Evolutionary conservation across 2,113 vertebrate species (phyloP), one percentile per base, ranked within the genome.

Genomic region (Apus apus): DNA sequence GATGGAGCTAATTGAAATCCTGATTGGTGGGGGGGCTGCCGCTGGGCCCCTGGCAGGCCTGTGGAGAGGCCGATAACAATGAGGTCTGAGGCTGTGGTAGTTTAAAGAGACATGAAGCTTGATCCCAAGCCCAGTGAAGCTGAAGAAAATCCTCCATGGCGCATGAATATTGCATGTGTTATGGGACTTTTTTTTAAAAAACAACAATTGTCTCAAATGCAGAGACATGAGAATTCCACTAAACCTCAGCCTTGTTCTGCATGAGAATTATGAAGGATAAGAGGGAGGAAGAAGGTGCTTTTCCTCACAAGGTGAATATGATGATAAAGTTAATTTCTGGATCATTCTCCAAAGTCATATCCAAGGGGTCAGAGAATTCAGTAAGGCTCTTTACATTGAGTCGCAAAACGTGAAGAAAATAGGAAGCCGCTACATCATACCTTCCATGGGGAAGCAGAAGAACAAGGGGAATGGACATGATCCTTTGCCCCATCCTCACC

Each of bases 121-220:
- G 79, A 81, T 65, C 21, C 50, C 70, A 85, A 91, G 70, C 62
- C 87, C 40, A 72, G 77, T 72, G 84, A 95, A 93, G 84, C 87
- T 89, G 76, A 93, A 90, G 85, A 93, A 90, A 90, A 61, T 76
- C 30, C 19, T 62, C 54, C 66, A n/a, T 14, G 9, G 19, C 76
- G 58, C 20, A 54, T 85, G 29, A 95, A 92, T 92, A 65, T 36
- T 95, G 27, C 22, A 71, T 79, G 46, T 62, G 36, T 68, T 87
- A 21, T 29, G 58, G 29, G 81, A 82, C 0, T 57, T 46, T 48
- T 51, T 93, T 64, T 45, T 86, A 12, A 56, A 81, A 34, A 71
- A 57, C 16, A 73, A 27, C 16, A 73, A 27, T 89, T 91, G 57
- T 61, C 36, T 91, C 54, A 72, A 89, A 36, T 29, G 21, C 26